Conservation (phyloP, 2,113 vertebrate species). For the Labeo catla region DNA sequence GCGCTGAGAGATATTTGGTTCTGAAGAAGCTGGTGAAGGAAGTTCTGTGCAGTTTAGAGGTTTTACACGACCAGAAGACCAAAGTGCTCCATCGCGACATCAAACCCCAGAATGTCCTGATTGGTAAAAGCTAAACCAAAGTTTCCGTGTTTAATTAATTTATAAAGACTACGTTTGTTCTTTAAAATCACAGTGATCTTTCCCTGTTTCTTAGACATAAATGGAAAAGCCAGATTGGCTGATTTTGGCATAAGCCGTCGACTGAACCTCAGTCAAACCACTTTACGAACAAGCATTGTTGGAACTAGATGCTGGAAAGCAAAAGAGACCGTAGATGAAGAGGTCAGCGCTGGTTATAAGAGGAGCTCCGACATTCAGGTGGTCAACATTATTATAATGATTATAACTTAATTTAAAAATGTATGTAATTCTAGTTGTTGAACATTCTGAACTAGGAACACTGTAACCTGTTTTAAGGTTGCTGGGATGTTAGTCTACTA, state of each 20-base stretch:
- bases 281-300: conserved; percentile 55
- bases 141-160: no score
- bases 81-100: conserved; percentile 29
- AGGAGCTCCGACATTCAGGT: conserved; percentile 71
- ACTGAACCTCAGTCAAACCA: conserved; percentile 57
- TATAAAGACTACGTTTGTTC: no score
- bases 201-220: conserved; percentile 53
- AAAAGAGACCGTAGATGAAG: conserved; percentile 59
- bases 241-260: conserved; percentile 72
- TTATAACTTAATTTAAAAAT: no score
- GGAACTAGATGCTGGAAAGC: conserved; percentile 73
- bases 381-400: no score
- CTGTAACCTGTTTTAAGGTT: no score
- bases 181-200: no score
- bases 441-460: no score
- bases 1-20: not conserved
- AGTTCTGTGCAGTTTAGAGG: no score
- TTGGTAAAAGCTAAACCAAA: conserved; percentile 58
- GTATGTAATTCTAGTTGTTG: no score
- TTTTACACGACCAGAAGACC: no score
- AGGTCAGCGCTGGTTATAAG: conserved; percentile 58
- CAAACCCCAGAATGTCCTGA: conserved; percentile 74
- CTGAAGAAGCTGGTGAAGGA: conserved; percentile 48
- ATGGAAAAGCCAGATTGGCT: conserved; percentile 57
- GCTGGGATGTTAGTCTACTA: no score